phyloP scores from a whole-genome alignment of 1,140 invertebrate species.

The Brachystomella parvula region DNA sequence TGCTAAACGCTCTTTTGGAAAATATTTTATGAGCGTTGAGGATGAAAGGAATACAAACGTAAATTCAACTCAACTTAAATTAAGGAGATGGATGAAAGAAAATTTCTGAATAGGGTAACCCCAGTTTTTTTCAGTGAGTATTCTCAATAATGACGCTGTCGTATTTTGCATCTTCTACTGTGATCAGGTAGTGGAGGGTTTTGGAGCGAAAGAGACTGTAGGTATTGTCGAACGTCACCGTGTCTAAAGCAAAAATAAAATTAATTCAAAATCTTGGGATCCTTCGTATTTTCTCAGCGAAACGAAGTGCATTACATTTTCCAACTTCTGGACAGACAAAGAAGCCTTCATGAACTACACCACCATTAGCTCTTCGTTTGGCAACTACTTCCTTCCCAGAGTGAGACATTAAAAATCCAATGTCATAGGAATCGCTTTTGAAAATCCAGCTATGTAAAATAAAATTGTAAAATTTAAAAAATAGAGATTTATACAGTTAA shows the following conservation, averaged over 20 bases:
- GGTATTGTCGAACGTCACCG: conserved; percentile 13
- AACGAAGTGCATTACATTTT: conserved; percentile 17
- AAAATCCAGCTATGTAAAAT: conserved; percentile 20
- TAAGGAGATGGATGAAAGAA: too few relatives aligned
- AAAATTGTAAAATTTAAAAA: too few relatives aligned
- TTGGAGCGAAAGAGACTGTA: conserved; percentile 7
- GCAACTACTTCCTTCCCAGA: conserved; percentile 1
- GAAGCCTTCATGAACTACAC: conserved; percentile 14
- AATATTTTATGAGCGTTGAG: too few relatives aligned
- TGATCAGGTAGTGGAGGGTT: conserved; percentile 12
- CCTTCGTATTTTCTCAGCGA: too few relatives aligned
- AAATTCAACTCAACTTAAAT: neutral
- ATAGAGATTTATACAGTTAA: too few relatives aligned
- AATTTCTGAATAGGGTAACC: too few relatives aligned
- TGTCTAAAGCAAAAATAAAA: conserved; percentile 6
- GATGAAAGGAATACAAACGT: too few relatives aligned
- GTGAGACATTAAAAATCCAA: conserved; percentile 20
- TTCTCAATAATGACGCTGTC: too few relatives aligned
- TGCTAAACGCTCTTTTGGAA: too few relatives aligned
- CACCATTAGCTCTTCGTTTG: neutral
- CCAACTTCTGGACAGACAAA: conserved; percentile 5
- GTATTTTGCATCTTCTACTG: neutral
- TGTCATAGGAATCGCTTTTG: conserved; percentile 17
- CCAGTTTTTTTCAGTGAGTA: neutral
- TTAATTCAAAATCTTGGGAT: too few relatives aligned